Evolutionary conservation across 2,797 vertebrate genomes (phyloP), one percentile per base, ranked within the genome.

Genomic region (Dendrocincla fuliginosa): DNA sequence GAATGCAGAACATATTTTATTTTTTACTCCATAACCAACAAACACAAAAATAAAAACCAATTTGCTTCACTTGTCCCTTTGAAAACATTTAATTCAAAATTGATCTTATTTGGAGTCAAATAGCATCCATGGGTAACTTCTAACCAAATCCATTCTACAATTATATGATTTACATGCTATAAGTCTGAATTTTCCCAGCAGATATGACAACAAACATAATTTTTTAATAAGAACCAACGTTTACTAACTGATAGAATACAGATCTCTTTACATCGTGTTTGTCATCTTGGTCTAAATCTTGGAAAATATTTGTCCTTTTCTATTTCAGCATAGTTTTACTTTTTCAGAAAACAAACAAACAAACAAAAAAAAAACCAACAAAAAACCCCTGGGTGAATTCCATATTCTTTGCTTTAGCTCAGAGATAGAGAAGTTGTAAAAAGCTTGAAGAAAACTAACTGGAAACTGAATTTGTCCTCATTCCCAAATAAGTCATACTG

Each of bases 21-120:
- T 44, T 59, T 55, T 77, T 3, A 52, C 73, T 61, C 68, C 16
- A 3, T 11, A 49, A n/a, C 3, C 13, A 84, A 47, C 5, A n/a
- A 35, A 47, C 2, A 49, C 6, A 39, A 14, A 49, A 55, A n/a
- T 1, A 61, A 0, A 32, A 20, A 47, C 22, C 1, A n/a, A 47
- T 61, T 35, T 35, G 0, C 7, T 70, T 63, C 6, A 61, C 67
- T 3, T 5, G 4, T 63, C 10, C 6, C 30, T 77, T 77, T 84
- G 39, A 55, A 59, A 30, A 70, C 3, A 28, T 77, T 4, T 74
- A 35, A 67, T 42, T 47, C 19, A 78, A 77, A 61, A 42, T 10
- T 30, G 0, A n/a, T 7, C 10, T 89, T 39, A 22, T 16, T 42
- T 90, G 27, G 6, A 30, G 5, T 42, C 23, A 53, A n/a, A 12